phyloP scores from a whole-genome alignment of 2,113 vertebrate species.

The Zeus faber region DNA sequence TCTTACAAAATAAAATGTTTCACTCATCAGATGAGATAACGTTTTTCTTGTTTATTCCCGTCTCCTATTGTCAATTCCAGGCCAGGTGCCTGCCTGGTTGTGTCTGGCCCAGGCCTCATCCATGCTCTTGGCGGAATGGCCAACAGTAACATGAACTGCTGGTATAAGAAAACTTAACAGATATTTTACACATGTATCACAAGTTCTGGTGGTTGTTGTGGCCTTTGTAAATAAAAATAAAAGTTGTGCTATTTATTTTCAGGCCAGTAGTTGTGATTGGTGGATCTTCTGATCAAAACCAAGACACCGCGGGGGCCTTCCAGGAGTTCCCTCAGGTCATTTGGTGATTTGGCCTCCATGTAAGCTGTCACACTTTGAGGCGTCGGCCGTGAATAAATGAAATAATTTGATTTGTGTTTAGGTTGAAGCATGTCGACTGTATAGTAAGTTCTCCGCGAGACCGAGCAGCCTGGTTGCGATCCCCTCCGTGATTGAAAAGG shows the following conservation, averaged over 20 bases:
- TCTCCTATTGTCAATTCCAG: constrained; percentile 66
- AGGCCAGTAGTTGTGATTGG: constrained; percentile 95
- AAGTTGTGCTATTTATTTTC: constrained; percentile 10
- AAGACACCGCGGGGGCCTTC: constrained; percentile 94
- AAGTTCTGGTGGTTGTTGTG: background rate
- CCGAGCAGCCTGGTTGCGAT: constrained; percentile 86
- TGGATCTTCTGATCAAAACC: constrained; percentile 89
- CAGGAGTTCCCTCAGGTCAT: constrained; percentile 97
- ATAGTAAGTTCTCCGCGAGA: constrained; percentile 89
- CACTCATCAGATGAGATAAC: background rate
- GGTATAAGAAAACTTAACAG: constrained; percentile 71
- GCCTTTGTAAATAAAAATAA: too few relatives aligned
- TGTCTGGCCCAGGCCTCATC: constrained; percentile 93
- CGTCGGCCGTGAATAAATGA: too few relatives aligned
- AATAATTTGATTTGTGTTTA: constrained; percentile 39
- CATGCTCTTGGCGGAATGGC: constrained; percentile 93
- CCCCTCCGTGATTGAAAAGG: constrained; percentile 91
- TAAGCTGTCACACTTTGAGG: too few relatives aligned
- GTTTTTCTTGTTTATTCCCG: background rate
- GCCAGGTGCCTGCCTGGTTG: constrained; percentile 91
- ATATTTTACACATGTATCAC: background rate
- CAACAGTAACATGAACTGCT: constrained; percentile 93
- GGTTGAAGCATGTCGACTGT: constrained; percentile 94
- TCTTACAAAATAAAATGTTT: too few relatives aligned
- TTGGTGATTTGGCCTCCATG: too few relatives aligned